These are phyloP conservation scores for Entosphenus tridentatus DNA, from an alignment of 2,113 vertebrate species.

Conservation along the genomic window DNA sequence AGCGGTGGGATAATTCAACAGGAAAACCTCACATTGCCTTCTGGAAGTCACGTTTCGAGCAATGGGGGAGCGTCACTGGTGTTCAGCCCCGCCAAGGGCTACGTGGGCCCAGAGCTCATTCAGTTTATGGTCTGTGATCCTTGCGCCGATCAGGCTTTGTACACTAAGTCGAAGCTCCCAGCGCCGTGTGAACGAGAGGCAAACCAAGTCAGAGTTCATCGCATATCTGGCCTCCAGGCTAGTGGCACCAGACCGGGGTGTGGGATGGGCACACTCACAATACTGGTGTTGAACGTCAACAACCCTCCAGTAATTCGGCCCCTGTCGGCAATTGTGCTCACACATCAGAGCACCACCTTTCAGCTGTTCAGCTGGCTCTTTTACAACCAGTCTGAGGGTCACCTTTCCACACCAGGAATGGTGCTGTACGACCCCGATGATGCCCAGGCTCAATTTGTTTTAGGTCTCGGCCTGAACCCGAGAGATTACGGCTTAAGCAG, in stretches of 20 bases:
- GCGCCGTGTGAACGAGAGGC: not conserved
- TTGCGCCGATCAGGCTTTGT: not conserved
- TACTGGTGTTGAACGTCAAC: slow-evolving; percentile 3
- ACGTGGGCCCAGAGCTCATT: not conserved
- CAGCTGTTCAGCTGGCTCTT: not conserved
- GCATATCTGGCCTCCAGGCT: not conserved
- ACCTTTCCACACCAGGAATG: not conserved
- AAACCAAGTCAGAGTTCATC: not conserved
- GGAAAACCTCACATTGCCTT: not conserved
- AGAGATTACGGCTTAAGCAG: not conserved
- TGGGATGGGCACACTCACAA: not conserved
- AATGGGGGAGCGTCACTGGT: not conserved
- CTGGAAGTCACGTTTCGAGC: not conserved
- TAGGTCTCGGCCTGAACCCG: not conserved
- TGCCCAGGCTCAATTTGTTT: not conserved
- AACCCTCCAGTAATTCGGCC: not conserved
- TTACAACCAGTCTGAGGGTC: not conserved
- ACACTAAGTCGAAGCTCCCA: not conserved
- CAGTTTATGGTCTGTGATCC: not conserved
- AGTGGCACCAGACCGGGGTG: not conserved
- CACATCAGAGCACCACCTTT: not conserved
- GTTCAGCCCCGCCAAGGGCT: not conserved
- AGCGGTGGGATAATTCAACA: not conserved
- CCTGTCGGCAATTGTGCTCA: not conserved
- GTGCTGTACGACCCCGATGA: slow-evolving; percentile 4